Percentiles rank a stretch among this genome's conserved stretches.
Evolutionary conservation across 2,113 vertebrate genomes (phyloP).

Genomic region (Acinonyx jubatus): DNA sequence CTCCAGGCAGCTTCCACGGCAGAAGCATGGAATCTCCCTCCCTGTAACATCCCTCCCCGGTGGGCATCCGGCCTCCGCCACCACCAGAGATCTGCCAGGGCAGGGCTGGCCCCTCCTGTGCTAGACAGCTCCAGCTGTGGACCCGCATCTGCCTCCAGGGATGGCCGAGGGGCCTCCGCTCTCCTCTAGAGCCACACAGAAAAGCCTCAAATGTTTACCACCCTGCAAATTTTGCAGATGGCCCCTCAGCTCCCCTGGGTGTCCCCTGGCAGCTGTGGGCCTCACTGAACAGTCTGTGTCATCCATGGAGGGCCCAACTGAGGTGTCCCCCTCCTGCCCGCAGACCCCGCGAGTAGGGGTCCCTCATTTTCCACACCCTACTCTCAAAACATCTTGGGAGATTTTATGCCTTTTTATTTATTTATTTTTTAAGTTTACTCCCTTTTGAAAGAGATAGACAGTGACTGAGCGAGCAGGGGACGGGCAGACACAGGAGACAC

Average conservation of each 20-base stretch:
- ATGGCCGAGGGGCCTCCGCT: not conserved
- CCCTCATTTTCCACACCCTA: not conserved
- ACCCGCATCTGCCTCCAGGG: not conserved
- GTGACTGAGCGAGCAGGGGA: too few species aligned
- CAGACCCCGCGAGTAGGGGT: not conserved
- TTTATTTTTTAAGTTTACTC: too few species aligned
- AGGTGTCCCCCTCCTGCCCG: not conserved
- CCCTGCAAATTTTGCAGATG: rapidly evolving
- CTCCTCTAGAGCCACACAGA: not conserved
- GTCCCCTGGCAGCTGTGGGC: rapidly evolving
- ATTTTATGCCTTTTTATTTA: not conserved
- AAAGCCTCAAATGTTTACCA: rapidly evolving
- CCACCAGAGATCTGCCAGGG: too few species aligned
- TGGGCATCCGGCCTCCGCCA: rapidly evolving
- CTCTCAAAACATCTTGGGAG: not conserved
- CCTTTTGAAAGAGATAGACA: too few species aligned
- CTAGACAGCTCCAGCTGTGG: not conserved
- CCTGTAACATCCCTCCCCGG: not conserved
- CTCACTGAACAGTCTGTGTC: not conserved
- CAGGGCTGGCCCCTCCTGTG: not conserved
- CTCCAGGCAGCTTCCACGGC: not conserved
- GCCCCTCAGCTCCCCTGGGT: not conserved
- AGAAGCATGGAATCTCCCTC: not conserved
- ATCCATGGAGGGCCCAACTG: rapidly evolving
- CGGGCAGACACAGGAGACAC: too few species aligned